Conservation (phyloP, 23 tunicate genomes). For the Phallusia fumigata region DNA sequence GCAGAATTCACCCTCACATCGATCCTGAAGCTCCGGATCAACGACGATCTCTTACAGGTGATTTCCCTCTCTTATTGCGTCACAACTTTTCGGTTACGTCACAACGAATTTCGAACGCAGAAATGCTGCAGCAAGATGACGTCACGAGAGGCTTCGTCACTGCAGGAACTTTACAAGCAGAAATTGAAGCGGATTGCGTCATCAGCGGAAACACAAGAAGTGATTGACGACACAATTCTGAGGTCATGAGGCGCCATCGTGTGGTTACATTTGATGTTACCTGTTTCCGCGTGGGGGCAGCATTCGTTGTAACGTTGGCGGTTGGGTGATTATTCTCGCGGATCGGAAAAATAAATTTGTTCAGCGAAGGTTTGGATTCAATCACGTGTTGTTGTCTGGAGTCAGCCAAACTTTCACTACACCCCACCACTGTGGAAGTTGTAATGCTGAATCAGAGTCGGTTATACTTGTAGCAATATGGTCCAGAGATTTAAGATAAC, state of each 20-base stretch:
- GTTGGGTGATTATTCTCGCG: background rate
- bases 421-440: too few relatives aligned
- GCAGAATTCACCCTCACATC: constrained; percentile 61
- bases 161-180: constrained; percentile 57
- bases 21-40: constrained; percentile 35
- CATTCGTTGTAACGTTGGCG: background rate
- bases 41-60: constrained; percentile 47
- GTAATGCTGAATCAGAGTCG: too few relatives aligned
- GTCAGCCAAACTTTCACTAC: too few relatives aligned
- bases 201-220: constrained; percentile 42
- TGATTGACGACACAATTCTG: constrained; percentile 66
- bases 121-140: constrained; percentile 13
- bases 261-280: background rate
- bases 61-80: background rate
- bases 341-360: background rate
- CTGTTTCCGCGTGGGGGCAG: background rate
- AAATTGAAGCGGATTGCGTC: constrained; percentile 46
- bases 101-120: background rate
- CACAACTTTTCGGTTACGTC: too few relatives aligned
- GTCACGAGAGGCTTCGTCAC: constrained; percentile 22
- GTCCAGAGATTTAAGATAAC: too few relatives aligned
- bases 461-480: too few relatives aligned
- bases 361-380: background rate
- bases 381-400: too few relatives aligned
- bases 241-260: constrained; percentile 2